These are phyloP conservation scores for Oryzias curvinotus DNA, from an alignment of 2,113 vertebrate genomes.

Conservation along the genomic window DNA sequence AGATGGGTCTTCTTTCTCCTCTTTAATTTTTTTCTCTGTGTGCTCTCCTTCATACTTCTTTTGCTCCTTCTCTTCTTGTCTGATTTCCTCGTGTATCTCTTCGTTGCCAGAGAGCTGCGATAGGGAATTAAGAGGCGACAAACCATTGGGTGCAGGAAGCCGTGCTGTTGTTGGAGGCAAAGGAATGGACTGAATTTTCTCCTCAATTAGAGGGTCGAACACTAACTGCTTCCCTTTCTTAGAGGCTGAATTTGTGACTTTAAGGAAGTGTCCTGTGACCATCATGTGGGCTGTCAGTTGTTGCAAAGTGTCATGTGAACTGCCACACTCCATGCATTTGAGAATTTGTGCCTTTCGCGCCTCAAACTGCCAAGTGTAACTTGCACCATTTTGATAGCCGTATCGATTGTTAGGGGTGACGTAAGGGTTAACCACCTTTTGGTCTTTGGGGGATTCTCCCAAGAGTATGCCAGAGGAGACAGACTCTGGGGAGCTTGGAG, in stretches of 20 bases:
- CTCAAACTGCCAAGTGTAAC: constrained; percentile 99
- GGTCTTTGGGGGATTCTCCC: constrained; percentile 88
- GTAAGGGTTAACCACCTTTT: constrained; percentile 92
- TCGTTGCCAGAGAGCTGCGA: constrained; percentile 73
- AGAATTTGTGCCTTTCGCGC: constrained; percentile 98
- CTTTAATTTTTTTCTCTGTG: constrained; percentile 88
- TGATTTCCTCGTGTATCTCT: constrained; percentile 82
- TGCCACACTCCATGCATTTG: constrained; percentile 99
- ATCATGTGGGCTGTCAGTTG: constrained; percentile 99
- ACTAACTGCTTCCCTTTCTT: constrained; percentile 98
- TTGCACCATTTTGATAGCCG: constrained; percentile 98
- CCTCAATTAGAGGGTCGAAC: constrained; percentile 91
- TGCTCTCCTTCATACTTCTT: constrained; percentile 57
- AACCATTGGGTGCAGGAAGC: constrained; percentile 83
- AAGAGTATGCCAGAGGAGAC: constrained; percentile 79
- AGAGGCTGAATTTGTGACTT: constrained; percentile 96
- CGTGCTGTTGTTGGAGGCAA: constrained; percentile 93
- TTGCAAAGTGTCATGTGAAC: constrained; percentile 96
- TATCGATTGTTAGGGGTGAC: constrained; percentile 98
- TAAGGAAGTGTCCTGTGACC: constrained; percentile 98
- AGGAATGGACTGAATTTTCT: constrained; percentile 97
- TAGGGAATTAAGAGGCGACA: constrained; percentile 86
- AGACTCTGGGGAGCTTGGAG: constrained; percentile 92
- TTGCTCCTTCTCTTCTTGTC: constrained; percentile 76
- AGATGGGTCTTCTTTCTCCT: constrained; percentile 86